Evolutionary conservation across 2,797 vertebrate species (phyloP), one percentile per base, ranked within the genome.

Genomic region (Sorex maritimensis): DNA sequence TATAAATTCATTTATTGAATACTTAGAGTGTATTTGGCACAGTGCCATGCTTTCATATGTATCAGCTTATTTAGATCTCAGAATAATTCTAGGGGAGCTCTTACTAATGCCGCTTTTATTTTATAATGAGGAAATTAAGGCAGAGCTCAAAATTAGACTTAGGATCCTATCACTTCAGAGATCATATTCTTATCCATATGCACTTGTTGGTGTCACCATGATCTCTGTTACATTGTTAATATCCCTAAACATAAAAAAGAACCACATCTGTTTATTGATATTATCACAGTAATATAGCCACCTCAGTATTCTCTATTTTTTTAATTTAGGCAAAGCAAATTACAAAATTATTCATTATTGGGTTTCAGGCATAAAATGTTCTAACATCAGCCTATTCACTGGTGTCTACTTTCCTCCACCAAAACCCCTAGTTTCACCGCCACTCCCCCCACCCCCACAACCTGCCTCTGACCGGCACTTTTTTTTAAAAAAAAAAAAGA

Each of bases 1-100:
- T 84, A 88, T 74, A 88, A 84, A 73, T 71, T 55, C 85, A 86
- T 21, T 10, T 80, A 15, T 23, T 49, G 23, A 79, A n/a, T 74
- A 34, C 15, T 88, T 74, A 14, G 41, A 71, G 0, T 81, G 4
- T 91, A 49, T 49, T 67, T 46, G 23, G 38, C 26, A 69, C 46
- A 73, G 5, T 81, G 26, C 58, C 24, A 78, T n/a, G 19, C 52
- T 92, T 52, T 52, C 49, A 52, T 52, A 52, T 52, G 49, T 52
- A 52, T 52, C 49, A 52, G 13, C 49, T 11, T 52, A 52, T 52
- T 52, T 14, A 52, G 10, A 6, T 9, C 49, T 52, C 49, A 11
- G 10, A 52, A 14, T 93, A 67, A 73, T 77, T 92, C 11, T 82
- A 79, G 67, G 44, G 34, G 61, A 88, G 21, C 8, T 82, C 82